Evolutionary conservation across 1,140 invertebrate species (phyloP), one percentile per base, ranked within the genome.

Genomic region (Pseudomyrmex sp.): DNA sequence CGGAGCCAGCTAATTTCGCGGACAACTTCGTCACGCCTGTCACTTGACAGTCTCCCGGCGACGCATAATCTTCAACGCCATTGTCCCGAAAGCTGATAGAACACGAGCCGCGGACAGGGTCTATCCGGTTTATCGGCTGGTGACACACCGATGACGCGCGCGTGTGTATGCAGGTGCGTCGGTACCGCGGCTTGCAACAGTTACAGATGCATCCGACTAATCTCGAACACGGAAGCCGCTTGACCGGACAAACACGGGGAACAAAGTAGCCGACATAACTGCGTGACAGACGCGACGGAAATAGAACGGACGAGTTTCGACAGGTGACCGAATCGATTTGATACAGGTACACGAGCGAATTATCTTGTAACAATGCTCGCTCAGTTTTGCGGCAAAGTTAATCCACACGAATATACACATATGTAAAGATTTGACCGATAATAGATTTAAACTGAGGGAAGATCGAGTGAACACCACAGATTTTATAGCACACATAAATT

Each of bases 191-290:
- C 69, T 46, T 48, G 50, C 62, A 26, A 35, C 75, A 84, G 74
- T 50, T 48, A 46, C 86, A 87, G 75, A 82, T 84, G 75, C 86
- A 82, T 54, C 75, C 46, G 74, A 70, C 62, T 87, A 88, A 87
- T 88, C 85, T 84, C 74, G 85, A 83, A 80, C 80, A 54, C 70
- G 82, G 62, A 82, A 76, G 54, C 85, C 35, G 46, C 18, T 56
- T 23, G 61, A 35, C 35, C 46, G 58, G 23, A 50, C 62, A 48
- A 63, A 63, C 70, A 70, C 13, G 20, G 75, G 5, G 13, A 52
- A 80, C 69, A 84, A 87, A 84, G 23, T 84, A 87, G 52, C 69
- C 13, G 18, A 9, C 23, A 58, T 54, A 23, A 54, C 66, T 61
- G 48, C 50, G 10, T 26, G 72, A 58, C 52, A 7, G 48, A 80